These are phyloP conservation scores for Sphenodon punctatus DNA, from an alignment of 2,797 vertebrate species.

Conservation along the genomic window DNA sequence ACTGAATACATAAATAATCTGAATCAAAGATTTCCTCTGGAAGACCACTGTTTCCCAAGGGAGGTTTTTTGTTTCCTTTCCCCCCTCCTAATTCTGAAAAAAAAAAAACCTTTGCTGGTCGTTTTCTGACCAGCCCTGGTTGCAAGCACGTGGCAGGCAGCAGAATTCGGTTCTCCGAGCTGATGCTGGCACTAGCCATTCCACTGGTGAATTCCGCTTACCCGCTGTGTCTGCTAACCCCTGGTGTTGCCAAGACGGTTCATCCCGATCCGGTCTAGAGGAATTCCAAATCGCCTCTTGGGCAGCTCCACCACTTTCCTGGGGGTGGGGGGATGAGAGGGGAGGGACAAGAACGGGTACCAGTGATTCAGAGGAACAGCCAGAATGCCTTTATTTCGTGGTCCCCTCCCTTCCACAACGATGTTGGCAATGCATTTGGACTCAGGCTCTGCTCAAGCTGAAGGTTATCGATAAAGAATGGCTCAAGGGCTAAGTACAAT, in stretches of 20 bases:
- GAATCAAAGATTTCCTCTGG: too few relatives aligned
- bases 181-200: not conserved
- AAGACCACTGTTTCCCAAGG: too few relatives aligned
- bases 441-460: too few relatives aligned
- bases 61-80: too few relatives aligned
- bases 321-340: not conserved
- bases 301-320: conserved; percentile 83
- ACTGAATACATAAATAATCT: too few relatives aligned
- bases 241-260: conserved; percentile 80
- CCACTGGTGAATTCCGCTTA: conserved; percentile 41
- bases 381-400: not conserved
- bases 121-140: not conserved
- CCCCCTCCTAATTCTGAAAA: too few relatives aligned
- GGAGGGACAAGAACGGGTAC: not conserved
- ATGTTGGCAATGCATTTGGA: too few relatives aligned
- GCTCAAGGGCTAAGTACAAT: too few relatives aligned
- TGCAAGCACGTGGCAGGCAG: not conserved
- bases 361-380: not conserved
- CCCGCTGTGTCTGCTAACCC: conserved; percentile 74
- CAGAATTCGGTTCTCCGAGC: fast-evolving
- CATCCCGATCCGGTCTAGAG: conserved; percentile 87
- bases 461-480: too few relatives aligned
- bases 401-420: too few relatives aligned
- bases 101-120: too few relatives aligned
- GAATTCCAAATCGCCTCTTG: conserved; percentile 79